phyloP scores from a whole-genome alignment of 2,888 invertebrate species.

The Mycalesis mineus region DNA sequence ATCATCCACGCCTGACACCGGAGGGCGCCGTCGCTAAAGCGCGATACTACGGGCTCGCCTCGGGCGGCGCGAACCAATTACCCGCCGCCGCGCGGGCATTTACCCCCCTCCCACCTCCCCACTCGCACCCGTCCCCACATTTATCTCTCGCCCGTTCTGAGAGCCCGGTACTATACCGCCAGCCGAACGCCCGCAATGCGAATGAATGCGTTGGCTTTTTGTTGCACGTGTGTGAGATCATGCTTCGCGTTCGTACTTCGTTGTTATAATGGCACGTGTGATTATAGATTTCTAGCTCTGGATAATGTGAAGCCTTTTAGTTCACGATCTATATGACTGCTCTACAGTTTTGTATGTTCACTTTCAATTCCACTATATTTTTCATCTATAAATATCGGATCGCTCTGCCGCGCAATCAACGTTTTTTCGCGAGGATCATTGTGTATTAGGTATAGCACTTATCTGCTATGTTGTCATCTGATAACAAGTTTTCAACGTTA shows the following conservation, averaged over 20 bases:
- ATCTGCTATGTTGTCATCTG: background rate
- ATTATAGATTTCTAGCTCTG: conserved; percentile 13
- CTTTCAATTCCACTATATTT: background rate
- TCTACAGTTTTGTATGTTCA: background rate
- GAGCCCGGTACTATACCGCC: conserved; percentile 68
- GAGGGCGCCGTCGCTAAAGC: conserved; percentile 78
- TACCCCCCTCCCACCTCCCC: conserved; percentile 48
- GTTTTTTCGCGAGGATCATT: background rate
- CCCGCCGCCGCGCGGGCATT: conserved; percentile 74
- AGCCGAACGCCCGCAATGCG: conserved; percentile 66
- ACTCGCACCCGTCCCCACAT: conserved; percentile 35
- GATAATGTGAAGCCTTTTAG: background rate
- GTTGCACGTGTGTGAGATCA: conserved; percentile 35
- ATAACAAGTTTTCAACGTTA: background rate
- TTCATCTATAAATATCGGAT: background rate
- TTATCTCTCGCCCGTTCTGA: conserved; percentile 62
- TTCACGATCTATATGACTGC: background rate
- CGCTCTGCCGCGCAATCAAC: background rate
- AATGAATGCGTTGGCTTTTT: conserved; percentile 59
- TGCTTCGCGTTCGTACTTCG: conserved; percentile 22
- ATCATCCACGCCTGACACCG: conserved; percentile 65
- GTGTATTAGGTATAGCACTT: background rate
- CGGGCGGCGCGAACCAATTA: conserved; percentile 79
- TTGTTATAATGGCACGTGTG: conserved; percentile 9
- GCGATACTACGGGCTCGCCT: conserved; percentile 77